Base-by-base conservation (phyloP, 2,888 invertebrate species). In the Hoplodrina ambigua region DNA sequence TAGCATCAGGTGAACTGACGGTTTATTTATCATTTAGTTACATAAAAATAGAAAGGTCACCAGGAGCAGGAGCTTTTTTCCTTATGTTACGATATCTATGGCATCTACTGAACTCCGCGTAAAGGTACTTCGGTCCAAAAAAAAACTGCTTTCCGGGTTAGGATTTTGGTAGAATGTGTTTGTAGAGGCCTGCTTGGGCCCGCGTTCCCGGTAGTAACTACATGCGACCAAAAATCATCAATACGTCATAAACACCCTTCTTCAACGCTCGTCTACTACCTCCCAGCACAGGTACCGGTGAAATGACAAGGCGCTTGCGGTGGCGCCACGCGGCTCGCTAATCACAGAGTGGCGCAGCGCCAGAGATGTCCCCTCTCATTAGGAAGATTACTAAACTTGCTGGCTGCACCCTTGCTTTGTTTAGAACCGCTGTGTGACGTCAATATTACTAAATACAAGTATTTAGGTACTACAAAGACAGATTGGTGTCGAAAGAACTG, bases 231-330 rank as follows among this genome's bases (percentile, higher is more conserved):
- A 69, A 64, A 61, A 53, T 58, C 19, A 49, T 15, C 0, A 37
- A 41, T 1, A 52, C 6, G 13, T 13, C 30, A 50, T 10, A 10
- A 41, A 50, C 4, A 4, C n/a, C 41, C 17, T 53, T 20, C 30
- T 8, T 13, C n/a, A 17, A 20, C 53, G 76, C 69, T 56, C 81
- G 81, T 81, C 81, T 78, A 44, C 72, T 17, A 46, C 17, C 17
- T 17, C 46, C 1, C 8, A 54, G 19, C 4, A 4, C 49, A 57
- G 44, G 75, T 73, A 73, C 76, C 73, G 74, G 82, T 75, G 80
- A 85, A 86, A 90, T 90, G 88, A 90, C 87, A 88, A 87, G 84
- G 89, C 87, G 82, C 72, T 70, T 74, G 78, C 86, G 82, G 88
- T 88, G 89, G 89, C 90, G 90, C 89, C 88, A 85, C 81, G 79